Evolutionary conservation across 2,888 invertebrate species (phyloP), one percentile per base, ranked within the genome.

Genomic region (Lacanobia oleracea): DNA sequence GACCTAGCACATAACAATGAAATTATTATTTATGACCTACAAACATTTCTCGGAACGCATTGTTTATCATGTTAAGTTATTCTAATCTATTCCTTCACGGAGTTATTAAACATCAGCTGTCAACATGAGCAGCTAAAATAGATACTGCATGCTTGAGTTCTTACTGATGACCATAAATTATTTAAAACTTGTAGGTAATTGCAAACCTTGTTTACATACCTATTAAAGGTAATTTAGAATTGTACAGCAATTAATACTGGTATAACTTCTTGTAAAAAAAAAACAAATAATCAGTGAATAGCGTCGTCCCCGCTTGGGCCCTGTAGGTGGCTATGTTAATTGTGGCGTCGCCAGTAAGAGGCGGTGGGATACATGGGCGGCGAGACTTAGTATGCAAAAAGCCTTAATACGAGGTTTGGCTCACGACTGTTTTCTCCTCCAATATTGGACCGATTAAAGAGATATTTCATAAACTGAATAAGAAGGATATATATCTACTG

Each of bases 21-120:
- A 72, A 79, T 72, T 68, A 81, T 79, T 81, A 81, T 77, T 72
- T 50, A 69, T 73, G 69, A 81, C 78, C 79, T 81, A 80, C 79
- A 81, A 81, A 81, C 73, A 77, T 67, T 80, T 81, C 82, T 80
- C n/a, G 40, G 79, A 81, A 81, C 60, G 56, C 51, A 48, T 64
- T 64, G 69, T 75, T 75, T 71, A 64, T 61, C 56, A 69, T 80
- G 73, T 64, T 73, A 73, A 80, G 56, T 69, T 73, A 80, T 80
- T 80, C 63, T 61, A 80, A 80, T 80, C 60, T 57, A 81, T 81
- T 81, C 82, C 68, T 68, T 81, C 60, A 73, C n/a, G 33, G 65
- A 77, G 76, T 71, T 71, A 81, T 76, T 69, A 69, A 72, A 64
- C 72, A 79, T 73, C 82, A 81, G 65, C 66, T 79, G 82, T 79